Percentiles rank a stretch among this genome's conserved stretches.
Evolutionary conservation across 2,113 vertebrate species (phyloP).

Genomic region (Oplegnathus fasciatus): DNA sequence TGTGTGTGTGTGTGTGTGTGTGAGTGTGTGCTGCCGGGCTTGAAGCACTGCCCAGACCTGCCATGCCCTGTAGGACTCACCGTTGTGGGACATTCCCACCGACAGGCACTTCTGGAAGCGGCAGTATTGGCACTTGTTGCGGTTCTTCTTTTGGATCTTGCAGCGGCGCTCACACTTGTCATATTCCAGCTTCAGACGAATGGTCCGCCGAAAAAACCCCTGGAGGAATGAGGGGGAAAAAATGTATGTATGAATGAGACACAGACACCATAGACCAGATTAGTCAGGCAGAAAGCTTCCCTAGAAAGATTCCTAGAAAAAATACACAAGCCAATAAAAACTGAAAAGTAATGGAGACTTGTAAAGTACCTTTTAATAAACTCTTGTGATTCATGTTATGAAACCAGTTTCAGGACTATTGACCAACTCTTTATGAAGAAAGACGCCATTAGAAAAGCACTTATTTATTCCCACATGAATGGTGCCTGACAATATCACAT

Average conservation of each 20-base stretch:
- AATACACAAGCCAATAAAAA: not conserved
- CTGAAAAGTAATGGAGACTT: not conserved
- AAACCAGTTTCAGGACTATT: not conserved
- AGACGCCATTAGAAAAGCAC: not conserved
- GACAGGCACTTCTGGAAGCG: constrained; percentile 99
- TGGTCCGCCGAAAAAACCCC: constrained; percentile 96
- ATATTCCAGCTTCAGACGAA: constrained; percentile 94
- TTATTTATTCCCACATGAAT: constrained; percentile 14
- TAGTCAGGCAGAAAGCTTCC: not conserved
- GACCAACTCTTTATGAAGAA: constrained; percentile 6
- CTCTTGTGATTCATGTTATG: not conserved
- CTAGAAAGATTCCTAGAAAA: not conserved
- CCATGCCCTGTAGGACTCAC: constrained; percentile 83
- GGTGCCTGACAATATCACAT: constrained; percentile 26
- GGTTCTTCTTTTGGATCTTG: constrained; percentile 99
- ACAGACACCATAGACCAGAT: not conserved
- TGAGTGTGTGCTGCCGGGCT: not conserved
- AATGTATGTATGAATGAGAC: not conserved
- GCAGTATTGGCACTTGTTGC: constrained; percentile 99
- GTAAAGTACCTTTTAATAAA: constrained; percentile 3
- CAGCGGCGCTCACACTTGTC: constrained; percentile 94
- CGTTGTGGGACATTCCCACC: constrained; percentile 99
- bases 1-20: constrained; percentile 16
- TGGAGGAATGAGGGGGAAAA: constrained; percentile 54
- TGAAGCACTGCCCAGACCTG: not conserved